These are phyloP conservation scores for Copidosoma aretas DNA, from an alignment of 2,888 invertebrate genomes.

Conservation along the genomic window DNA sequence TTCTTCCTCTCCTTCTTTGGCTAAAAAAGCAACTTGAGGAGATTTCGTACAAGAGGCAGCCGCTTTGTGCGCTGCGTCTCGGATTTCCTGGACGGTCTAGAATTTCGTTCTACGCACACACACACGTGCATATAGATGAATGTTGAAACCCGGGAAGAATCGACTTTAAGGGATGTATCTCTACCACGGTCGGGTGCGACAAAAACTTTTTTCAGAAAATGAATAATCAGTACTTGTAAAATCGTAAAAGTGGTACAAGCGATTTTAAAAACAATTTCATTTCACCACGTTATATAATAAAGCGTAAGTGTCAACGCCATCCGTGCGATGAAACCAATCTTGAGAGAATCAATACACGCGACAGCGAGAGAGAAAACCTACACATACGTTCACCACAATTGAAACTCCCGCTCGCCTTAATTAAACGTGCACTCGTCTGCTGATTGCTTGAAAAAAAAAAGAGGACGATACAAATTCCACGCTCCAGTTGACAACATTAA, in stretches of 20 bases:
- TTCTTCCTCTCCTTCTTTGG: background rate
- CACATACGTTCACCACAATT: background rate
- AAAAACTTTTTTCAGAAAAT: background rate
- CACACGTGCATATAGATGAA: background rate
- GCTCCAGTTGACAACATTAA: background rate
- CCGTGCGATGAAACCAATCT: background rate
- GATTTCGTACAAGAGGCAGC: background rate
- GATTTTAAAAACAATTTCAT: background rate
- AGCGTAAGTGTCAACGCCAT: background rate
- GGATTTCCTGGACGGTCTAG: background rate
- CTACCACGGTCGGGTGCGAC: background rate
- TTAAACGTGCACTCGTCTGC: conserved; percentile 1
- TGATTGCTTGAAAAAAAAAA: background rate
- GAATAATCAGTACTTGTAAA: background rate
- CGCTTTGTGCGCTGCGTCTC: background rate
- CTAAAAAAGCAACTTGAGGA: conserved; percentile 12
- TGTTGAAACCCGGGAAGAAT: too few relatives aligned
- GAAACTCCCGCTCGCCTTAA: conserved; percentile 15
- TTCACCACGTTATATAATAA: background rate
- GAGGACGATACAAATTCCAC: background rate
- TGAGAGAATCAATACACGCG: background rate
- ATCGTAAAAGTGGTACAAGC: background rate
- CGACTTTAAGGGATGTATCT: too few relatives aligned
- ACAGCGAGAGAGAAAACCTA: background rate
- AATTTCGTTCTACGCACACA: background rate